Conservation (phyloP, 2,113 vertebrate genomes). For the Gopherus evgoodei region DNA sequence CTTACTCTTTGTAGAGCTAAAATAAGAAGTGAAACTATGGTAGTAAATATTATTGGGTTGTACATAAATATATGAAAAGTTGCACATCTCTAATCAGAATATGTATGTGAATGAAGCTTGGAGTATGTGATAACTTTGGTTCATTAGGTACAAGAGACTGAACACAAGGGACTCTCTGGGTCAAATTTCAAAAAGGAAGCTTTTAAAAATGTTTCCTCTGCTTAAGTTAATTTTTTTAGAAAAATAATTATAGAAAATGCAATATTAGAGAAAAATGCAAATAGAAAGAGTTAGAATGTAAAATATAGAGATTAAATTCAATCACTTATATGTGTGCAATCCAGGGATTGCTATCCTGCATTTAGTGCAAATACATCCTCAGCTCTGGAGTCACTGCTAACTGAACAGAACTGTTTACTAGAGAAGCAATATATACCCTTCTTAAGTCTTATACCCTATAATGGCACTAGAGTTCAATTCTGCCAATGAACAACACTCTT, state of each 20-base stretch:
- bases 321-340: neutral
- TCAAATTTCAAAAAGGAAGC: neutral
- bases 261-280: neutral
- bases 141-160: neutral
- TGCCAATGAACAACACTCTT: neutral
- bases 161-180: neutral
- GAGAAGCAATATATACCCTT: neutral
- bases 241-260: neutral
- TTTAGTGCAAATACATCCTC: neutral
- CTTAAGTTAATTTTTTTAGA: neutral
- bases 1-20: neutral
- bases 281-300: neutral
- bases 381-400: neutral
- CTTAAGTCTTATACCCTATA: neutral
- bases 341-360: neutral
- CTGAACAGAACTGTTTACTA: neutral
- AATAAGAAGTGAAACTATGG: neutral
- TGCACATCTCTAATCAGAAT: neutral
- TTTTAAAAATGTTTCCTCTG: neutral
- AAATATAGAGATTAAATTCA: neutral
- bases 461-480: neutral
- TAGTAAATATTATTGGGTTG: neutral
- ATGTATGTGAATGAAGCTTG: neutral
- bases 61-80: neutral
- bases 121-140: neutral